Evolutionary conservation across 2,797 vertebrate species (phyloP).

Genomic region (Tympanoctomys barrerae): DNA sequence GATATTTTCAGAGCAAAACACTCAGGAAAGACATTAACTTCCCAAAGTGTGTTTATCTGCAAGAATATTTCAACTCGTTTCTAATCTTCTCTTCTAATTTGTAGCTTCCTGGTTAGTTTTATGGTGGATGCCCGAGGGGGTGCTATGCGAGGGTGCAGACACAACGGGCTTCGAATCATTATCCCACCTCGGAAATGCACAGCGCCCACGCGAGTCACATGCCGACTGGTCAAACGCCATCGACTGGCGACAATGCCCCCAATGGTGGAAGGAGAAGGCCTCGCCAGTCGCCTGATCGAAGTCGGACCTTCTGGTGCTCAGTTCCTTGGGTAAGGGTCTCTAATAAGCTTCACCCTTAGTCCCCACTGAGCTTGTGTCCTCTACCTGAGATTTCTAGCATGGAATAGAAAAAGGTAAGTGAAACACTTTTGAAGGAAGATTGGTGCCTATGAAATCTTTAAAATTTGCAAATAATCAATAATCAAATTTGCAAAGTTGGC

Average conservation of each 20-base stretch:
- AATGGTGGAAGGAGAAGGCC: conserved; percentile 97
- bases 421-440: accelerated
- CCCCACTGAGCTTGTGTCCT: background rate
- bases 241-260: conserved; percentile 98
- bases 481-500: background rate
- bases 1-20: background rate
- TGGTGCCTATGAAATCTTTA: background rate
- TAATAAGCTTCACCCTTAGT: conserved; percentile 47
- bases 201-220: conserved; percentile 97
- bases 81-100: conserved; percentile 76
- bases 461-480: background rate
- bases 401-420: background rate
- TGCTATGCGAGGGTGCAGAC: conserved; percentile 97
- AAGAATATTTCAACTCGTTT: accelerated
- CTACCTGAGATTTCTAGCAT: background rate
- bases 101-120: conserved; percentile 98
- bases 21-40: background rate
- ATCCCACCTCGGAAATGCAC: conserved; percentile 98
- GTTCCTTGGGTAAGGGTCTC: conserved; percentile 97
- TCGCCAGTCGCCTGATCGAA: conserved; percentile 97
- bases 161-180: conserved; percentile 97
- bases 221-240: conserved; percentile 97
- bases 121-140: conserved; percentile 99
- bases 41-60: accelerated
- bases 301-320: conserved; percentile 98